Base-by-base conservation (phyloP, 2,113 vertebrate species). In the Coturnix japonica region DNA sequence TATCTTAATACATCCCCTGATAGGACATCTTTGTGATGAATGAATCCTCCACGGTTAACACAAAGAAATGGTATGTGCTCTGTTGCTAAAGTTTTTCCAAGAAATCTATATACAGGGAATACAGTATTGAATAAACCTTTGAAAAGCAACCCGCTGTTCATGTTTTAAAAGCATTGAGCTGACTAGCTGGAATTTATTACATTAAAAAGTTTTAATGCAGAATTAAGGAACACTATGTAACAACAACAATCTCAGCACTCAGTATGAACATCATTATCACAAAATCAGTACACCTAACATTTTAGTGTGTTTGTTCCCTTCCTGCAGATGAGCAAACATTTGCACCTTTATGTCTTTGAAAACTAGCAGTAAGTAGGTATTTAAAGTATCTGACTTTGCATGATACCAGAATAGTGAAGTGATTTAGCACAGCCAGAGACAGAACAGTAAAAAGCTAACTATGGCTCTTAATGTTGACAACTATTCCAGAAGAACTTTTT, bases 131-230 rank as follows among this genome's bases (percentile, higher is more conserved):
- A 81, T 65, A 93, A 92, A 66, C 19, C 54, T 93, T 92, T 89
- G 89, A 87, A 95, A 94, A 91, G 2, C 64, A 90, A 77, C 33
- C 33, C 63, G 41, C 44, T 0, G 0, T 84, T 95, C 66, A 30
- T 66, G 43, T 89, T 95, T 87, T 81, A 89, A 93, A 96, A 89
- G 71, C 81, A 77, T 54, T 79, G 46, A 70, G 74, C 81, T 74
- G 71, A 80, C 51, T 73, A 6, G 43, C 89, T 89, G 37, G 49
- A 85, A 91, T 71, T 92, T 95, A 66, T 66, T 91, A 41, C 71
- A 93, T 94, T 92, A 91, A 94, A 90, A 84, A 39, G 71, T 85
- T 91, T 96, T 94, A 91, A 96, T 89, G 89, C 87, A 95, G 80
- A 76, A 73, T 93, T 91, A 76, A 91, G 73, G 35, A 94, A 46